These are phyloP conservation scores for Dione vanillae DNA, from an alignment of 2,888 invertebrate genomes.

Conservation along the genomic window DNA sequence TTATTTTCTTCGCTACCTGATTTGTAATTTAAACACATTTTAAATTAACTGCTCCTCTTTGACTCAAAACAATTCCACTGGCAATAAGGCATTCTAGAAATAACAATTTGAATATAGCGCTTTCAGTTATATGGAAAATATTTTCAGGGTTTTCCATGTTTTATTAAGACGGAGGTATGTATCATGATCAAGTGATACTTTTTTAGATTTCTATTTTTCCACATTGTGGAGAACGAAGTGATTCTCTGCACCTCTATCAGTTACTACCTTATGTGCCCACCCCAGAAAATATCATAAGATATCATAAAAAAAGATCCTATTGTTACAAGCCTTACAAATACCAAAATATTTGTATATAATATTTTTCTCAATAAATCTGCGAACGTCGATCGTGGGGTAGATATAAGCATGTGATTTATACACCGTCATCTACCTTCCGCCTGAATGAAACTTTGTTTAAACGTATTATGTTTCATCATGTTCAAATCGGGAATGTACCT, in stretches of 20 bases:
- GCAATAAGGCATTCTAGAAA: not conserved
- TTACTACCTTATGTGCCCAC: too few species aligned
- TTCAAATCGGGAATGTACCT: not conserved
- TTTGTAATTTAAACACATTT: slow-evolving; percentile 10
- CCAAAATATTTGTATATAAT: not conserved
- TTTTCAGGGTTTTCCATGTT: too few species aligned
- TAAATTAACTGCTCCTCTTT: slow-evolving; percentile 2
- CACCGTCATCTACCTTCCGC: slow-evolving; percentile 10
- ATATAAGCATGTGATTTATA: slow-evolving; percentile 6
- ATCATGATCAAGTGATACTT: too few species aligned
- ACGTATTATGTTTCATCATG: not conserved
- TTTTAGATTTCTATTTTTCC: too few species aligned
- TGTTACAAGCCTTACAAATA: not conserved
- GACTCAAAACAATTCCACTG: not conserved
- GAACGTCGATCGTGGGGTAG: slow-evolving; percentile 13
- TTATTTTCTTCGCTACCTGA: not conserved
- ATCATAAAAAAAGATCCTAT: not conserved
- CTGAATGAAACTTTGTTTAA: not conserved
- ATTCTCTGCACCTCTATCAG: too few species aligned
- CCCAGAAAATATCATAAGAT: not conserved
- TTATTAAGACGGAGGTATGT: too few species aligned
- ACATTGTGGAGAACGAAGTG: too few species aligned
- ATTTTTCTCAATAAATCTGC: slow-evolving; percentile 16
- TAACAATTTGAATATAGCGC: not conserved
- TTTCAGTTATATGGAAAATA: too few species aligned